These are phyloP conservation scores for Noctua fimbriata DNA, from an alignment of 2,888 invertebrate genomes.

Conservation along the genomic window DNA sequence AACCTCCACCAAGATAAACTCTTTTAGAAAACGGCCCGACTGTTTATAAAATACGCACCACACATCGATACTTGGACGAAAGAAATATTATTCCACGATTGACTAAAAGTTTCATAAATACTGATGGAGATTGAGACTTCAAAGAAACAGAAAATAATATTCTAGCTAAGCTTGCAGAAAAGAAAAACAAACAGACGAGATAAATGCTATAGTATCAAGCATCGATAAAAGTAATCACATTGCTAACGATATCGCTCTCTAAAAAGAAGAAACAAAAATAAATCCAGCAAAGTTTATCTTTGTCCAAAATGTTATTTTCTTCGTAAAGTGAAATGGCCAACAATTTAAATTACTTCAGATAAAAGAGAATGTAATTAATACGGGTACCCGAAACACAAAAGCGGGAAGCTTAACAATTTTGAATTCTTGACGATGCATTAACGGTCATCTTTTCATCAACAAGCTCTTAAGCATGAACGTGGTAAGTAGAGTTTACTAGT, in stretches of 20 bases:
- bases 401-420: constrained; percentile 31
- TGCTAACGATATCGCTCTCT: constrained; percentile 55
- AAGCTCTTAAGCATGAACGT: constrained; percentile 66
- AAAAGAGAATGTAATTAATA: constrained; percentile 61
- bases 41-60: constrained; percentile 56
- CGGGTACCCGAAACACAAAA: constrained; percentile 41
- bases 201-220: constrained; percentile 40
- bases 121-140: constrained; percentile 26
- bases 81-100: constrained; percentile 55
- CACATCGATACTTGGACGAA: constrained; percentile 46
- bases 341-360: constrained; percentile 59
- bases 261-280: constrained; percentile 58
- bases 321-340: constrained; percentile 56
- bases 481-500: constrained; percentile 72
- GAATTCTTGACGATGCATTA: constrained; percentile 39
- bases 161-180: constrained; percentile 27
- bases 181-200: constrained; percentile 33
- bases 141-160: constrained; percentile 38
- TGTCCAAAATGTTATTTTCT: constrained; percentile 60
- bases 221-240: constrained; percentile 60
- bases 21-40: constrained; percentile 47
- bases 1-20: constrained; percentile 60
- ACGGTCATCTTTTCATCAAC: constrained; percentile 31
- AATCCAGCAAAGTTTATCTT: constrained; percentile 59
- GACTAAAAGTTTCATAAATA: constrained; percentile 39